Evolutionary conservation across 1,140 invertebrate genomes (phyloP).

Genomic region (Penaeus chinensis): DNA sequence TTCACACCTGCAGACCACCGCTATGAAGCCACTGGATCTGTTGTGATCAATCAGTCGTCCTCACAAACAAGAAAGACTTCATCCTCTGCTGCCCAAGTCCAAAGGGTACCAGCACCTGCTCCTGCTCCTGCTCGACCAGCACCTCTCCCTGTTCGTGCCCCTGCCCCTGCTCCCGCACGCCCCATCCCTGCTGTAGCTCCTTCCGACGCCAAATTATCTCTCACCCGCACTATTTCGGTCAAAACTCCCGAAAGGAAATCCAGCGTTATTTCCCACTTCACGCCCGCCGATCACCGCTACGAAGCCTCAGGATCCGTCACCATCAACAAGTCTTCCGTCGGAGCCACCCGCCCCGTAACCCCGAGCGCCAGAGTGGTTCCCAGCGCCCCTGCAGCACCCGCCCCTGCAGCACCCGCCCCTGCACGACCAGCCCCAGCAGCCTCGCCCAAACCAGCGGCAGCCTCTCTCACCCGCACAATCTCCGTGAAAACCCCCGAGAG

Average conservation of each 20-base stretch:
- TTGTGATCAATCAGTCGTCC: constrained; percentile 37
- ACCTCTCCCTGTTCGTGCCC: background rate
- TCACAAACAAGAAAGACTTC: background rate
- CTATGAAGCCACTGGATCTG: constrained; percentile 58
- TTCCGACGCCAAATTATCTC: background rate
- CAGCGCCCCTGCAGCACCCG: background rate
- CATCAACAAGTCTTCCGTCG: constrained; percentile 20
- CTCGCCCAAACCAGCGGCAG: background rate
- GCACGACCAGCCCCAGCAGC: constrained; percentile 25
- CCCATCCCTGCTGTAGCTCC: background rate
- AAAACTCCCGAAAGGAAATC: constrained; percentile 6
- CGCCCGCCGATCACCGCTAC: constrained; percentile 7
- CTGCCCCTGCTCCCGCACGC: background rate
- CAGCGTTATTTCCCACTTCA: constrained; percentile 13
- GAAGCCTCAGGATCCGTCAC: background rate
- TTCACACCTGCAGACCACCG: constrained; percentile 58
- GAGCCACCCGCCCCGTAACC: background rate
- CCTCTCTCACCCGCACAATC: constrained; percentile 37
- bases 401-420: background rate
- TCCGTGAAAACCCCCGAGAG: constrained; percentile 51
- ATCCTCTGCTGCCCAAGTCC: constrained; percentile 13
- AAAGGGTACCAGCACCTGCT: background rate
- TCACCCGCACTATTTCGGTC: background rate
- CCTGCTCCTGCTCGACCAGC: constrained; percentile 8
- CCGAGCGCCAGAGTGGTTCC: background rate